phyloP scores from a whole-genome alignment of 2,113 vertebrate genomes.

The Glaucomys volans region DNA sequence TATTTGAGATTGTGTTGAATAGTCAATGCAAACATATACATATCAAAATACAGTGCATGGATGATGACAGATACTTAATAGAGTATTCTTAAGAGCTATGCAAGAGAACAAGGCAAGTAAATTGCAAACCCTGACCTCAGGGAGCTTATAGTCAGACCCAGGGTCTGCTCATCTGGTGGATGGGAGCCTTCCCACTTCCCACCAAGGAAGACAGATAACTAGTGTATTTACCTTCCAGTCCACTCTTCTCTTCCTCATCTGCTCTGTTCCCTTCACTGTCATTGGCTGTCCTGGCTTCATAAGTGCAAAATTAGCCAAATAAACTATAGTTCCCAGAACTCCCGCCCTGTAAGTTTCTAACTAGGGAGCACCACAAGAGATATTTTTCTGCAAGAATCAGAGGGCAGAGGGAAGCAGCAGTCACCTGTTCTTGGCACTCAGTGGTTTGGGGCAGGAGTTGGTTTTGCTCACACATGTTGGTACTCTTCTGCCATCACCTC shows the following conservation, averaged over 20 bases:
- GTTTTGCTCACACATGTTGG: background rate
- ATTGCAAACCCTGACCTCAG: background rate
- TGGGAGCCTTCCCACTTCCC: accelerated
- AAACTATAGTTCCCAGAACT: constrained; percentile 2
- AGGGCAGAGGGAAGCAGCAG: background rate
- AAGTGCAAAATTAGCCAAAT: background rate
- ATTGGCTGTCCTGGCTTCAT: background rate
- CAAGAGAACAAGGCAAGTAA: background rate
- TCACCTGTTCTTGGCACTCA: background rate
- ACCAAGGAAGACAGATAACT: background rate
- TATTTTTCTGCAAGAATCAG: background rate
- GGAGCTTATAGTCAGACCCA: background rate
- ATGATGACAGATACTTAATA: background rate
- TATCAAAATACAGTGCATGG: background rate
- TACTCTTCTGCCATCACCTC: background rate
- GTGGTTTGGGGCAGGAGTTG: background rate
- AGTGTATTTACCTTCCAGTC: background rate
- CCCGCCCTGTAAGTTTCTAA: background rate
- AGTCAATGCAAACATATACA: background rate
- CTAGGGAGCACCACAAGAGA: background rate
- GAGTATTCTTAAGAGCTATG: background rate
- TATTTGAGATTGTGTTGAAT: background rate
- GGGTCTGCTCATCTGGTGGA: background rate
- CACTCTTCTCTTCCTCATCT: background rate
- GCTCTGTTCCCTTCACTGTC: no score